These are phyloP conservation scores for Oithona nana DNA, from an alignment of 2,888 invertebrate genomes.

Conservation along the genomic window DNA sequence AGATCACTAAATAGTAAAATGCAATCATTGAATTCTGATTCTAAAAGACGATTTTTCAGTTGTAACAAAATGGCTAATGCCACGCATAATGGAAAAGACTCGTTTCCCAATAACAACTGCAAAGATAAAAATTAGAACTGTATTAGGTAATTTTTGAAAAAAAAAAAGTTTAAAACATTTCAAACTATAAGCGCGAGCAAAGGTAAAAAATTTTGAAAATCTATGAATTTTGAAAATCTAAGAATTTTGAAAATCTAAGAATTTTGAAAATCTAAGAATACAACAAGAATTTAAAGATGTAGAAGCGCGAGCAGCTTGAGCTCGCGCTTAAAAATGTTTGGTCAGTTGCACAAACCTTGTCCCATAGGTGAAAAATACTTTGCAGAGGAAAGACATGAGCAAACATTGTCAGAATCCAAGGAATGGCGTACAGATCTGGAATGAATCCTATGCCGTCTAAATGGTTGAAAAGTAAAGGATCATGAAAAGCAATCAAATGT, in stretches of 20 bases:
- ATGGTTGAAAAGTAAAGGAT: conserved; percentile 76
- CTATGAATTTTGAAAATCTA: no score
- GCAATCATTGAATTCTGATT: conserved; percentile 92
- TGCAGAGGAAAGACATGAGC: conserved; percentile 91
- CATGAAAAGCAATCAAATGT: conserved; percentile 85
- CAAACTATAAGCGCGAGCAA: no score
- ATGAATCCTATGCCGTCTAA: conserved; percentile 75
- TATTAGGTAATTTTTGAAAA: no score
- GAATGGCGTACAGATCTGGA: conserved; percentile 93
- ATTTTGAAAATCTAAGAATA: no score
- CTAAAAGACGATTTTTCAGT: conserved; percentile 56
- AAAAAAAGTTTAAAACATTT: no score
- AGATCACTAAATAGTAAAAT: conserved; percentile 95
- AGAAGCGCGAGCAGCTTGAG: no score
- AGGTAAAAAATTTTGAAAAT: no score
- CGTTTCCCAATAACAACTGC: conserved; percentile 71
- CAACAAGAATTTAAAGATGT: no score
- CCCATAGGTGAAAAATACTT: conserved; percentile 95
- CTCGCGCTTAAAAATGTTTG: no score
- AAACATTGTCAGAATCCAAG: conserved; percentile 98
- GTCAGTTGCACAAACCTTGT: no score
- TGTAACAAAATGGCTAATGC: conserved; percentile 82
- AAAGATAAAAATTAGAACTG: no score
- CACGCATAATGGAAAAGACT: conserved; percentile 79
- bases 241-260: no score